Evolutionary conservation across 1,140 invertebrate species (phyloP), one percentile per base, ranked within the genome.

Genomic region (Antheraea pernyi): DNA sequence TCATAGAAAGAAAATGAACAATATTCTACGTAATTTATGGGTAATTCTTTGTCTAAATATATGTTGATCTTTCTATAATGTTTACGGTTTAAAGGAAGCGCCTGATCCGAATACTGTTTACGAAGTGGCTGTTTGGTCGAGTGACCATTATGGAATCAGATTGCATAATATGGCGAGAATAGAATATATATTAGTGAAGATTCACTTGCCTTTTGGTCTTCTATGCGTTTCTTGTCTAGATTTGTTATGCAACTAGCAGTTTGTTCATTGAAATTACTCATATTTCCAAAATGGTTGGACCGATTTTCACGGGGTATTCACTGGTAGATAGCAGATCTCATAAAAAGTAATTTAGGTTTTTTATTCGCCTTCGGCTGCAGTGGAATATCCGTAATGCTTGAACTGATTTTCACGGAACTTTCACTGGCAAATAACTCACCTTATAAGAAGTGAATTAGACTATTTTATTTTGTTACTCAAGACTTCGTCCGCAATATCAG

Each of bases 61-160:
- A 53, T 53, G 60, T 59, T 19, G 62, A 37, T 70, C 53, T 59
- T 58, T 70, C 30, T 70, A 22, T 58, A 22, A 70, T 70, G 68
- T 70, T 70, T 65, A 70, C 53, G 62, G 22, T 37, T 65, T 65
- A 59, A 70, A 70, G 68, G 68, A 70, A 70, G 42, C 63, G 63
- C 68, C 63, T 70, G 68, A 18, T 22, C 46, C 13, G 68, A 65
- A 70, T 70, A 70, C 42, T 70, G 46, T 53, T 53, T 53, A 53
- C 46, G 46, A 9, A 53, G 11, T 53, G 46, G 16, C 46, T 53
- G 46, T 70, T 70, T 65, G 63, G 68, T 64, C 63, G 37, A 46
- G 65, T 42, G 58, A 58, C 19, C 61, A 64, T 69, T 65, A 65
- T 59, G 62, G 65, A 69, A 70, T 62, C 13, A 11, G 60, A 36